A percentile compares a stretch with the other conserved stretches of the same genome.
These are phyloP conservation scores for Dexiosoma caninum DNA, from an alignment of 2,888 invertebrate genomes.

Conservation along the genomic window DNA sequence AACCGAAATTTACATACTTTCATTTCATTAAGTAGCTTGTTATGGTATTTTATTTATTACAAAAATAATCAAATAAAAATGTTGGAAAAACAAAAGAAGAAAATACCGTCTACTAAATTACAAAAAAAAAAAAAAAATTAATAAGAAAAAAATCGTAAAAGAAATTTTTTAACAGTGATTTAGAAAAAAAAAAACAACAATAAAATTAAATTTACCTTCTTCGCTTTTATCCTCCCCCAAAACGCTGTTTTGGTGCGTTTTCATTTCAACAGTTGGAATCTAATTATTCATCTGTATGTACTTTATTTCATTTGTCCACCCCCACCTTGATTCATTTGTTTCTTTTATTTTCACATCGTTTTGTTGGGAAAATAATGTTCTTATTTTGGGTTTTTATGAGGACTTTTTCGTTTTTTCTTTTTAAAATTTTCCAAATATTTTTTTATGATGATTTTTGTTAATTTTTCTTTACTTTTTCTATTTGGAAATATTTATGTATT, in stretches of 20 bases:
- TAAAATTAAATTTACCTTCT: constrained; percentile 74
- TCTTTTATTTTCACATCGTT: constrained; percentile 27
- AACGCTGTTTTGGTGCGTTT: neutral
- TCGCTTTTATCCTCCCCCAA: constrained; percentile 21
- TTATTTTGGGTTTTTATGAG: constrained; percentile 49
- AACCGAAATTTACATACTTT: constrained; percentile 56
- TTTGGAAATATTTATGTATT: constrained; percentile 37
- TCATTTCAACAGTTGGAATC: constrained; percentile 68
- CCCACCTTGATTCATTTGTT: neutral
- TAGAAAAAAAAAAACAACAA: constrained; percentile 75
- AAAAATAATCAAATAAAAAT: constrained; percentile 60
- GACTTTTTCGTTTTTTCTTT: too few species aligned
- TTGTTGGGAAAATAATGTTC: constrained; percentile 30
- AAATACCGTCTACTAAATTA: constrained; percentile 25
- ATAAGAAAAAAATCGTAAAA: constrained; percentile 64
- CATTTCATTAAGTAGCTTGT: constrained; percentile 60
- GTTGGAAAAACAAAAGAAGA: constrained; percentile 41
- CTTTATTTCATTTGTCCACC: constrained; percentile 39
- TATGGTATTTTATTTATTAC: constrained; percentile 63
- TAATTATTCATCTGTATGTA: constrained; percentile 76
- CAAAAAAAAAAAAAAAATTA: constrained; percentile 48
- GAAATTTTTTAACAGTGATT: constrained; percentile 67
- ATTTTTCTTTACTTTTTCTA: constrained; percentile 8
- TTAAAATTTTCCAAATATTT: constrained; percentile 43
- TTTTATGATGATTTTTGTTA: constrained; percentile 44